phyloP scores from a whole-genome alignment of 2,113 vertebrate genomes.

The Perca fluviatilis region DNA sequence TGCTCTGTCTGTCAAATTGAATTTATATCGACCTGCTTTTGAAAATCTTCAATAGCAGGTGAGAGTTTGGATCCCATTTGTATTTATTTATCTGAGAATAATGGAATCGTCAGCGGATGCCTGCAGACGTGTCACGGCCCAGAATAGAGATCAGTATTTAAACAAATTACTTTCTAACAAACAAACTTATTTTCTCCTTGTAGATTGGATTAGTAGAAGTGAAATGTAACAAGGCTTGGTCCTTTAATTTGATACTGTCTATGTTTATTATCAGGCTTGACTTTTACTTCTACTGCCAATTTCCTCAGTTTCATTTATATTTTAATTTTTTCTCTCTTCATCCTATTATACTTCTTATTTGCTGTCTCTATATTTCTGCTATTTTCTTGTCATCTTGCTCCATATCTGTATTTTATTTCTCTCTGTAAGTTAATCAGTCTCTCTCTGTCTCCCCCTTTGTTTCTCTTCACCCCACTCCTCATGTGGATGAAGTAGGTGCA shows the following conservation, averaged over 20 bases:
- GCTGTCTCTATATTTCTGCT: background rate
- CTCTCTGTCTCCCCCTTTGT: background rate
- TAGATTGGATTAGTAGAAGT: slow-evolving; percentile 52
- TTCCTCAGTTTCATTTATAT: slow-evolving; percentile 17
- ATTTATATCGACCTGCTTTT: slow-evolving; percentile 65
- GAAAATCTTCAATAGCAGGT: slow-evolving; percentile 18
- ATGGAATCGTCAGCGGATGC: slow-evolving; percentile 53
- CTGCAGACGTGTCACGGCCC: slow-evolving; percentile 34
- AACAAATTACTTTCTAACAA: slow-evolving; percentile 46
- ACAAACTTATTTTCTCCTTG: slow-evolving; percentile 52
- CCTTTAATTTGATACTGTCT: slow-evolving; percentile 45
- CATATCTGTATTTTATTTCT: background rate
- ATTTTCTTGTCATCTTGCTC: background rate
- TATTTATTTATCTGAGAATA: slow-evolving; percentile 66
- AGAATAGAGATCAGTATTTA: slow-evolving; percentile 58
- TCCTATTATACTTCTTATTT: background rate
- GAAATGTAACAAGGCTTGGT: slow-evolving; percentile 30
- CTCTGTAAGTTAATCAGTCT: background rate
- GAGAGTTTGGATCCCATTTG: slow-evolving; percentile 49
- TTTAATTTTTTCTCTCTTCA: background rate
- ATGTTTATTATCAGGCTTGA: slow-evolving; percentile 38
- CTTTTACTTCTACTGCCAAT: slow-evolving; percentile 31
- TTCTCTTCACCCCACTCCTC: background rate
- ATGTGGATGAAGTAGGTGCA: slow-evolving; percentile 37
- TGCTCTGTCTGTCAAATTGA: slow-evolving; percentile 32